These are phyloP conservation scores for Balaeniceps rex DNA, from an alignment of 2,113 vertebrate species.

Conservation along the genomic window DNA sequence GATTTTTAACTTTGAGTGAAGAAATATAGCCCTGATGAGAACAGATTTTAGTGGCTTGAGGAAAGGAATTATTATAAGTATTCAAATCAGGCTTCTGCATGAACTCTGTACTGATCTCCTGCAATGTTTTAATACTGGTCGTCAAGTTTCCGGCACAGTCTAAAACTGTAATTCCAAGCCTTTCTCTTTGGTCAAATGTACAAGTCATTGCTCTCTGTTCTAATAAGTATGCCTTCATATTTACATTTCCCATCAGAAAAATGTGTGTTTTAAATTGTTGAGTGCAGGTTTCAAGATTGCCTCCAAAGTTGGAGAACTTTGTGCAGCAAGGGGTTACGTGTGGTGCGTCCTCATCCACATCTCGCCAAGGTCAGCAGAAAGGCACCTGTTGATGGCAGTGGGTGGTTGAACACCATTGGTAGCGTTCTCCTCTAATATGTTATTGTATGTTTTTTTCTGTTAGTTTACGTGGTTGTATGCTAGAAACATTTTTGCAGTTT, in stretches of 20 bases:
- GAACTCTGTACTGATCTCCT: not conserved
- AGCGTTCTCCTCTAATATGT: not conserved
- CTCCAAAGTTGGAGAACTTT: not conserved
- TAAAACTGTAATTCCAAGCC: not conserved
- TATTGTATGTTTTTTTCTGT: not conserved
- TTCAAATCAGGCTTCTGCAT: not conserved
- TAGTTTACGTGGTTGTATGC: not conserved
- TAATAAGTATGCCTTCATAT: not conserved
- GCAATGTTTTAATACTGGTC: not conserved
- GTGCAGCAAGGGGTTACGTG: not conserved
- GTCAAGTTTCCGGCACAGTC: not conserved
- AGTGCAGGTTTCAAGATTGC: not conserved
- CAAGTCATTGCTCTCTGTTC: not conserved
- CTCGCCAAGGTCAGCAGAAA: not conserved
- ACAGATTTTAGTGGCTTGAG: not conserved
- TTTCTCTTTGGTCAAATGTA: not conserved
- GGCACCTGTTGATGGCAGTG: not conserved
- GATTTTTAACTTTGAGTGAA: not conserved
- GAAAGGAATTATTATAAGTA: not conserved
- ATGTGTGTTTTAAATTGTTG: not conserved
- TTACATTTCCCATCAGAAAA: not conserved
- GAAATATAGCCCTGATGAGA: not conserved
- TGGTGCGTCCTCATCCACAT: rapidly evolving
- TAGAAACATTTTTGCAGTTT: not conserved
- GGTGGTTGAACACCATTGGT: not conserved